These are phyloP conservation scores for Malurus splendens DNA, from an alignment of 2,797 vertebrate genomes.

Conservation along the genomic window DNA sequence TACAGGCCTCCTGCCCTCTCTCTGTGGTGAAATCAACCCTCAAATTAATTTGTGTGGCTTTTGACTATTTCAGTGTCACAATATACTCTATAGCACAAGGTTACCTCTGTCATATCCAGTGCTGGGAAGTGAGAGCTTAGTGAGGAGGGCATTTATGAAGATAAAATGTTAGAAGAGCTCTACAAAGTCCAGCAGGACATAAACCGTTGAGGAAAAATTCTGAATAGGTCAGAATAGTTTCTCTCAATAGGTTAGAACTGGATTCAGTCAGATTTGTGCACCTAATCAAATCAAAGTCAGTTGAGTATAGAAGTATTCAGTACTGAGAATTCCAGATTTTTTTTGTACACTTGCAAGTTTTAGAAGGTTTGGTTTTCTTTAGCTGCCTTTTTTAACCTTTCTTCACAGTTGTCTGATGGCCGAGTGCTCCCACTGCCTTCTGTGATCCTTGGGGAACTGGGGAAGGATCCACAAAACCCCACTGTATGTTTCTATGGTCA, in stretches of 20 bases:
- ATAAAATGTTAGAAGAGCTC: neutral
- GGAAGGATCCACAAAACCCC: slow-evolving; percentile 60
- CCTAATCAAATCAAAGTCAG: neutral
- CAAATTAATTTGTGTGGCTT: neutral
- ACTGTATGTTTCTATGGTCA: slow-evolving; percentile 78
- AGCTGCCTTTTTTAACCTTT: neutral
- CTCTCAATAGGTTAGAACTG: neutral
- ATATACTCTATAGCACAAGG: neutral
- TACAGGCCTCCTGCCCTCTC: neutral
- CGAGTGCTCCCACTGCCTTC: slow-evolving; percentile 65
- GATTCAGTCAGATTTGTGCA: neutral
- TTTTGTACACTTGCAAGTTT: neutral
- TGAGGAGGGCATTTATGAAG: neutral
- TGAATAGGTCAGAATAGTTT: neutral
- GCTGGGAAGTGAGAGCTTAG: neutral
- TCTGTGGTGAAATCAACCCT: neutral
- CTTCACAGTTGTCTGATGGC: slow-evolving; percentile 59
- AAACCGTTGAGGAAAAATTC: neutral
- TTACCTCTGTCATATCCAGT: neutral
- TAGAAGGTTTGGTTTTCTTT: neutral
- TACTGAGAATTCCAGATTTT: neutral
- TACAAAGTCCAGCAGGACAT: neutral
- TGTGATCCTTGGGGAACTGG: slow-evolving; percentile 68
- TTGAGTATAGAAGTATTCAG: neutral
- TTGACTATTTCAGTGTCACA: neutral